Conservation (phyloP, 2,888 invertebrate species). For the Hydrotaea diabolus region DNA sequence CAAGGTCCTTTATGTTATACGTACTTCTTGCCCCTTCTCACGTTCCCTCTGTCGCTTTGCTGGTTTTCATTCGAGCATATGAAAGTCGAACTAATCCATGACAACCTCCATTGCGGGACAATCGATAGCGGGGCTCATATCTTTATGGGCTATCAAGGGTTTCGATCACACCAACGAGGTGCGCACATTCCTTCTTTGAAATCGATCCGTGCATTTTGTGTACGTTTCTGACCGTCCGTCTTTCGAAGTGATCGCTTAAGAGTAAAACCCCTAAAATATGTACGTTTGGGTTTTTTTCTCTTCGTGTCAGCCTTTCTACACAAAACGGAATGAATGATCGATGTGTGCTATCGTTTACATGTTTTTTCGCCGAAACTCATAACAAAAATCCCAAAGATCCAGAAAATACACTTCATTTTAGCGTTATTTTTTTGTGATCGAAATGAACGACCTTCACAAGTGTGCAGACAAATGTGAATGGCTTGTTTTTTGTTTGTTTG, state of each 20-base stretch:
- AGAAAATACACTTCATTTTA: not conserved
- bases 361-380: conserved; percentile 37
- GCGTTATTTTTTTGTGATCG: not conserved
- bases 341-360: conserved; percentile 52
- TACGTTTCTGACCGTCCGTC: not conserved
- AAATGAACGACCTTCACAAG: conserved; percentile 14
- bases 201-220: conserved; percentile 58
- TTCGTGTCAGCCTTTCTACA: conserved; percentile 11
- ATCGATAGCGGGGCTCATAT: not conserved
- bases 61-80: not conserved
- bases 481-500: not conserved
- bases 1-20: not conserved
- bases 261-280: not conserved
- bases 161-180: conserved; percentile 15
- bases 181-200: conserved; percentile 66
- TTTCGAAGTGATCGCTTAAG: not conserved
- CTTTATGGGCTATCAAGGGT: not conserved
- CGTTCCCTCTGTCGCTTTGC: not conserved
- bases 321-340: conserved; percentile 55
- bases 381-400: not conserved
- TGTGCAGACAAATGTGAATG: not conserved
- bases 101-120: not conserved
- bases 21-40: not conserved
- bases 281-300: not conserved
- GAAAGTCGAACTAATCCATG: conserved; percentile 1